A percentile compares a stretch with the other conserved stretches of the same genome.
Conservation (phyloP, 2,113 vertebrate species). For the Meriones unguiculatus region DNA sequence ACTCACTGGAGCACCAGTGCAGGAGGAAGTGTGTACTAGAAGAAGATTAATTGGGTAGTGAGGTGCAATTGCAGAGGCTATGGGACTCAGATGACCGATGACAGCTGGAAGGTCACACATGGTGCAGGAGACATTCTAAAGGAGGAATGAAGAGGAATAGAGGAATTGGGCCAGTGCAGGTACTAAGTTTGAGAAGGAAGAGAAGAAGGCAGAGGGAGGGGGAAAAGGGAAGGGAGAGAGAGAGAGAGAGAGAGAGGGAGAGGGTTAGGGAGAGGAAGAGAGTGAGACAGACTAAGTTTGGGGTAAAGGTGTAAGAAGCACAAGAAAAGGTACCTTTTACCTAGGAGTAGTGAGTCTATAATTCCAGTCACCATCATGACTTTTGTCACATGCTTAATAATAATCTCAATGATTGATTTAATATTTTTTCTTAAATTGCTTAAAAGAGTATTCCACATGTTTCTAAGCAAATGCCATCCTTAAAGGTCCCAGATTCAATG, state of each 20-base stretch:
- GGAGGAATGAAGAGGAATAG: not conserved
- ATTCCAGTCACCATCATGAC: constrained; percentile 1
- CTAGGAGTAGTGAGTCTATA: not conserved
- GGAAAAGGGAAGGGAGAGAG: too few species aligned
- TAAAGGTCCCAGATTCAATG: constrained; percentile 32
- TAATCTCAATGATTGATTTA: not conserved
- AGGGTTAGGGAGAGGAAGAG: not conserved
- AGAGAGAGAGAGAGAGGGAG: not conserved
- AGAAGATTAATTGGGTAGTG: not conserved
- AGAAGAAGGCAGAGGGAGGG: not conserved
- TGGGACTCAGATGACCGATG: not conserved
- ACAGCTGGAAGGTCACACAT: not conserved
- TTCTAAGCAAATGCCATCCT: constrained; percentile 43
- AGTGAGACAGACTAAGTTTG: not conserved
- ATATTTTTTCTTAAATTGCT: constrained; percentile 46
- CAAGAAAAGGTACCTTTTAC: constrained; percentile 21
- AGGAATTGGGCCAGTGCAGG: not conserved
- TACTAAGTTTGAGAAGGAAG: constrained; percentile 4
- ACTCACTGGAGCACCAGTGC: constrained; percentile 28
- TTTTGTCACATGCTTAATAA: constrained; percentile 7
- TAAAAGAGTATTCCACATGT: not conserved
- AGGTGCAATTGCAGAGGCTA: not conserved
- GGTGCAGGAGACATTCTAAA: not conserved
- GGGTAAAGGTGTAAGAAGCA: not conserved
- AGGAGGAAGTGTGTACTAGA: constrained; percentile 15